Evolutionary conservation across 2,797 vertebrate genomes (phyloP), one percentile per base, ranked within the genome.

Genomic region (Sebastes aleutianus): DNA sequence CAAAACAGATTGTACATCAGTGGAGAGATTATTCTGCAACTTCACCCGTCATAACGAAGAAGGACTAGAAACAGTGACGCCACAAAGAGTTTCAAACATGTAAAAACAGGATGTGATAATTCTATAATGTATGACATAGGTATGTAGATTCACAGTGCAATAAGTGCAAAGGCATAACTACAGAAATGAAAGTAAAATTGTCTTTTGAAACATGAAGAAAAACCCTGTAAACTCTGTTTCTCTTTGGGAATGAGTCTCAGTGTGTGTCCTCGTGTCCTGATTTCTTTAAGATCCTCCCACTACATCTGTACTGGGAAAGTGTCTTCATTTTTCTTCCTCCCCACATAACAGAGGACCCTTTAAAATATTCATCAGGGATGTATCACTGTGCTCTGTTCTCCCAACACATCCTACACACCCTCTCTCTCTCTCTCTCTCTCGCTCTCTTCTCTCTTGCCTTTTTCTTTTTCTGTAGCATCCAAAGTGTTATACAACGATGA

Each of bases 361-460:
- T 93, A 74, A 89, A 93, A 91, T 88, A 91, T 88, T 91, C 84
- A 91, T 91, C 74, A 79, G 74, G 14, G 20, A 85, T 87, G 73
- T 86, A 85, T 91, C 83, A 82, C 83, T 47, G 59, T 43, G 71
- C 82, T 84, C 80, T 79, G 66, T 82, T 90, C 85, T 87, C 63
- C 54, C 56, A 73, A 79, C 88, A 89, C 88, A 80, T 91, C 89
- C 89, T 76, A 89, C 90, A 85, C 85, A 78, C 73, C 20, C 29
- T n/a, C 61, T 71, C 70, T 50, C 43, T 39, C 12, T 39, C 34
- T 36, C 34, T 26, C 24, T 24, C 24, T 36, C 36, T 39, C 12
- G 18, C 39, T 3, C 39, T 16, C 13, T 1, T 5, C 16, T 47
- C 3, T 8, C 57, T 71, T 68, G 70, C 62, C 69, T 76, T 63